Evolutionary conservation across 2,888 invertebrate species (phyloP).

Genomic region (Hydrotaea cyrtoneurina): DNA sequence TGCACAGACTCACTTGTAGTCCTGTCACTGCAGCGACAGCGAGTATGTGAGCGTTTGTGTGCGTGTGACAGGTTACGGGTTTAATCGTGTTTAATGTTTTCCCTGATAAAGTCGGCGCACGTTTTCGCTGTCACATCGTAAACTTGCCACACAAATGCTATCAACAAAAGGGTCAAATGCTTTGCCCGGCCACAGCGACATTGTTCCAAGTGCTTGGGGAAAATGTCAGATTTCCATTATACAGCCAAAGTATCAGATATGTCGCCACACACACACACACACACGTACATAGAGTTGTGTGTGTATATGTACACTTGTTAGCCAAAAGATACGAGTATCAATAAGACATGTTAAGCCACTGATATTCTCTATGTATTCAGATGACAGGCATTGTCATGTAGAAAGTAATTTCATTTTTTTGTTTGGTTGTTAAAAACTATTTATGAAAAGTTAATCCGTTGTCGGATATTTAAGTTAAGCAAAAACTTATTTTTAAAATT

Average conservation of each 20-base stretch:
- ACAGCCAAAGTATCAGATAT: constrained; percentile 8
- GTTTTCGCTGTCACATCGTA: constrained; percentile 62
- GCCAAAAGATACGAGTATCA: constrained; percentile 23
- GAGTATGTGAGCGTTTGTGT: neutral
- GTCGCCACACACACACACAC: constrained; percentile 2
- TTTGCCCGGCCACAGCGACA: constrained; percentile 32
- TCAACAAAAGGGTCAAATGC: constrained; percentile 36
- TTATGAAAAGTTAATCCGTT: constrained; percentile 41
- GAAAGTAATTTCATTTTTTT: constrained; percentile 25
- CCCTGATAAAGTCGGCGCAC: constrained; percentile 66
- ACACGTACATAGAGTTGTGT: neutral
- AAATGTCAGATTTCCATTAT: constrained; percentile 23
- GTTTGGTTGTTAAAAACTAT: neutral
- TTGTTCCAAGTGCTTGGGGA: constrained; percentile 7
- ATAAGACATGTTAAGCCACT: constrained; percentile 35
- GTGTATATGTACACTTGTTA: neutral
- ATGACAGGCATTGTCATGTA: constrained; percentile 32
- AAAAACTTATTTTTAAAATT: neutral
- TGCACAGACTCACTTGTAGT: constrained; percentile 33
- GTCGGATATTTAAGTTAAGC: neutral
- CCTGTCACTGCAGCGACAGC: constrained; percentile 22
- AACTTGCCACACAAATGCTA: constrained; percentile 24
- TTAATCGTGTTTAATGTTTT: constrained; percentile 59
- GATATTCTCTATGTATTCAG: constrained; percentile 20
- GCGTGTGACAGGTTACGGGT: constrained; percentile 46